These are phyloP conservation scores for Bubo scandiacus DNA, from an alignment of 2,113 vertebrate genomes.

Conservation along the genomic window DNA sequence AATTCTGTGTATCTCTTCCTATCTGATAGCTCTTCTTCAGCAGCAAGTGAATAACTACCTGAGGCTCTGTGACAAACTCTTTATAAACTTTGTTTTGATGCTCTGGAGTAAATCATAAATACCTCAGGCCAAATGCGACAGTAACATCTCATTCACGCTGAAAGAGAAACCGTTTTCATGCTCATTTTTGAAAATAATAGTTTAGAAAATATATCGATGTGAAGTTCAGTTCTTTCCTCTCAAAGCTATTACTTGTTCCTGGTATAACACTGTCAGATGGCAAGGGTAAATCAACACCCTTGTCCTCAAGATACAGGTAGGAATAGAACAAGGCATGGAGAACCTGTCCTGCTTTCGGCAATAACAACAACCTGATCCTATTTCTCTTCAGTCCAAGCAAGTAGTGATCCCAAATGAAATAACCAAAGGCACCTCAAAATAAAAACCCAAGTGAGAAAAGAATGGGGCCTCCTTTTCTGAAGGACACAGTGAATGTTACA, in stretches of 20 bases:
- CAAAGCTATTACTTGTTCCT: neutral
- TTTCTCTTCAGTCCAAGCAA: neutral
- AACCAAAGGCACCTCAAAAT: neutral
- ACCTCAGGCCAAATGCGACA: neutral
- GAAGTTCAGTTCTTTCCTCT: slow-evolving; percentile 13
- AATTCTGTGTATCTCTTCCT: neutral
- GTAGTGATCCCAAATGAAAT: neutral
- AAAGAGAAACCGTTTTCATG: slow-evolving; percentile 26
- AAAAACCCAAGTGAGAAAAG: neutral
- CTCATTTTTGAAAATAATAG: slow-evolving; percentile 35
- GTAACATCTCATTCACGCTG: neutral
- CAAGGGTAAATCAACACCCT: neutral
- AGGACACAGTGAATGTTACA: neutral
- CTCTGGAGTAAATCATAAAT: neutral
- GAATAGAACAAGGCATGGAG: neutral
- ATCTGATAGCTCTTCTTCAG: neutral
- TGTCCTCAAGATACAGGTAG: neutral
- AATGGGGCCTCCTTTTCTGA: neutral
- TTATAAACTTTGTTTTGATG: slow-evolving; percentile 7
- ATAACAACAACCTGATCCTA: neutral
- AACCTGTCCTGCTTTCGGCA: neutral
- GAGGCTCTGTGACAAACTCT: slow-evolving; percentile 13
- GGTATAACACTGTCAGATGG: neutral
- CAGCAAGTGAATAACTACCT: neutral
- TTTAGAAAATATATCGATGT: neutral